Conservation (phyloP, 2,113 vertebrate species). For the Onychostruthus taczanowskii region DNA sequence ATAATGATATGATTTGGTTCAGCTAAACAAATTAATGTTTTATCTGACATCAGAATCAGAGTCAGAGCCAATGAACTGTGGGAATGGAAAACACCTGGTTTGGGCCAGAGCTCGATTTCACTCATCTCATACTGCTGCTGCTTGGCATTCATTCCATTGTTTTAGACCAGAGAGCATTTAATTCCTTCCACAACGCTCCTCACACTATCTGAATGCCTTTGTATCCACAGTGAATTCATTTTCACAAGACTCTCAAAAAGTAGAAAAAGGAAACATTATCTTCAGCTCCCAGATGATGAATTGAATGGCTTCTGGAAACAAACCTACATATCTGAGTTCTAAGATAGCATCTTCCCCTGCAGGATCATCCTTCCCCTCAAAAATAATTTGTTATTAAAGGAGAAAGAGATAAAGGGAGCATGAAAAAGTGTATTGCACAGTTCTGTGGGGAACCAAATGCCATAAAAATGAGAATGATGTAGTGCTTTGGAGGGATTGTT, state of each 20-base stretch:
- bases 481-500: not conserved
- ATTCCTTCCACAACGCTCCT: not conserved
- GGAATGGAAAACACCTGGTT: constrained; percentile 4
- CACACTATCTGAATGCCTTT: not conserved
- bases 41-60: not conserved
- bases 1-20: not conserved
- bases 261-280: not conserved
- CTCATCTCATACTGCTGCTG: not conserved
- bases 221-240: not conserved
- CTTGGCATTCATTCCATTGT: not conserved
- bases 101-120: not conserved
- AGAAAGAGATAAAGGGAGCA: not conserved
- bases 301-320: not conserved
- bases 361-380: not conserved
- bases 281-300: not conserved
- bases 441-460: not conserved
- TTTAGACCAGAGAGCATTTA: not conserved
- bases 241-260: not conserved
- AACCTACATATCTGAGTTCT: not conserved
- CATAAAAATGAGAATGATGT: not conserved
- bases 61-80: not conserved
- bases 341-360: not conserved
- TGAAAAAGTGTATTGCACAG: not conserved
- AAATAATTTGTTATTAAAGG: not conserved
- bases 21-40: not conserved